Evolutionary conservation across 1,140 invertebrate species (phyloP).

Genomic region (Archegozetes longisetosus): DNA sequence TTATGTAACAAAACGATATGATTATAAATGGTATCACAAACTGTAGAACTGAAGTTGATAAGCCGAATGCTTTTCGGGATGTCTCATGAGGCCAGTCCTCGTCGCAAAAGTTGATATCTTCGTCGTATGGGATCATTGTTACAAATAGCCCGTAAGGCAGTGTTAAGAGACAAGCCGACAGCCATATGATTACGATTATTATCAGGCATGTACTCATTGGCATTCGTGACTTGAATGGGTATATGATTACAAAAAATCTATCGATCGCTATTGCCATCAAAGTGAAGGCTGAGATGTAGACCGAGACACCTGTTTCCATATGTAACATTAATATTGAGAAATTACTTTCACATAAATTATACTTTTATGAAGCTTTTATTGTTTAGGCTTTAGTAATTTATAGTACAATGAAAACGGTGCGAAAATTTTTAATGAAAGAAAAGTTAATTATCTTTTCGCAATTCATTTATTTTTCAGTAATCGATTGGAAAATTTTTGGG

Average conservation of each 20-base stretch:
- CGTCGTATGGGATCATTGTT: constrained; percentile 22
- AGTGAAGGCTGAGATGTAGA: constrained; percentile 91
- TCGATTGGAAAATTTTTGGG: too few species aligned
- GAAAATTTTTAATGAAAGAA: too few species aligned
- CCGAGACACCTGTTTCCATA: constrained; percentile 49
- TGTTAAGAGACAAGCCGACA: constrained; percentile 65
- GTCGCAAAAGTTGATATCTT: constrained; percentile 45
- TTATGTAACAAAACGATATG: constrained; percentile 74
- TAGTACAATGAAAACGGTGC: too few species aligned
- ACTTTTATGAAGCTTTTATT: too few species aligned
- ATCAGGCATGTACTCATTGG: constrained; percentile 59
- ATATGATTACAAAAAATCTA: constrained; percentile 89
- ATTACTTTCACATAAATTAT: too few species aligned
- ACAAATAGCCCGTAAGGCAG: constrained; percentile 84
- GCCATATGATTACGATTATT: constrained; percentile 78
- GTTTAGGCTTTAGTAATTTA: too few species aligned
- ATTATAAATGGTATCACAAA: constrained; percentile 86
- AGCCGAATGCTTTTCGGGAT: constrained; percentile 52
- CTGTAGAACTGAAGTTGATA: constrained; percentile 71
- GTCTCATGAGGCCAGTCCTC: constrained; percentile 71
- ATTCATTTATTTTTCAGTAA: too few species aligned
- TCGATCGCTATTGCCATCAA: constrained; percentile 92
- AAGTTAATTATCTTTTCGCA: too few species aligned
- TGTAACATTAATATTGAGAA: too few species aligned
- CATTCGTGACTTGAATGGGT: constrained; percentile 83